Evolutionary conservation across 2,888 invertebrate genomes (phyloP).

Genomic region (Caradrina clavipalpis): DNA sequence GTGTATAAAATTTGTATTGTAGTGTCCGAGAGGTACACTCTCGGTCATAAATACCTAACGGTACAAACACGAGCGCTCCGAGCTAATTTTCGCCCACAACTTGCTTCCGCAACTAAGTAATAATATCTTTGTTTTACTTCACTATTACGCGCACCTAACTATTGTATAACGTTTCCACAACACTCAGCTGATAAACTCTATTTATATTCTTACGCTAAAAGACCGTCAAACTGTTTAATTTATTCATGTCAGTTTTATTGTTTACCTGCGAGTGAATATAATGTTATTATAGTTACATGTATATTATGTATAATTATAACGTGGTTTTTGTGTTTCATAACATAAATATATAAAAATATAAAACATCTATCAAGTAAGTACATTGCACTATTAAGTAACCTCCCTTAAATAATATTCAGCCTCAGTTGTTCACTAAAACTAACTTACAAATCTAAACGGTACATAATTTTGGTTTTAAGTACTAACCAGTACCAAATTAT

Average conservation of each 20-base stretch:
- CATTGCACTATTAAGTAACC: neutral
- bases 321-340: neutral
- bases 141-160: constrained; percentile 3
- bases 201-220: neutral
- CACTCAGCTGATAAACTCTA: constrained; percentile 13
- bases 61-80: constrained; percentile 51
- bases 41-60: constrained; percentile 66
- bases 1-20: constrained; percentile 42
- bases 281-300: too few species aligned
- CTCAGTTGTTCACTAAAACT: too few species aligned
- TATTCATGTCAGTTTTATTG: constrained; percentile 29
- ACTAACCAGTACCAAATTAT: too few species aligned
- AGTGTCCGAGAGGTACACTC: constrained; percentile 23
- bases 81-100: constrained; percentile 45
- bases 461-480: too few species aligned
- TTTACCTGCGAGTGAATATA: neutral
- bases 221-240: constrained; percentile 29
- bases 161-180: constrained; percentile 2
- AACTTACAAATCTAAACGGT: too few species aligned
- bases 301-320: too few species aligned
- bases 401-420: neutral
- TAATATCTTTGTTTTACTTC: constrained; percentile 25
- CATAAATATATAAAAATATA: neutral
- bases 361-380: neutral
- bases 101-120: constrained; percentile 30